A percentile compares a stretch with the other conserved stretches of the same genome.
These are phyloP conservation scores for Osmoderma eremita DNA, from an alignment of 2,888 invertebrate genomes.

Conservation along the genomic window DNA sequence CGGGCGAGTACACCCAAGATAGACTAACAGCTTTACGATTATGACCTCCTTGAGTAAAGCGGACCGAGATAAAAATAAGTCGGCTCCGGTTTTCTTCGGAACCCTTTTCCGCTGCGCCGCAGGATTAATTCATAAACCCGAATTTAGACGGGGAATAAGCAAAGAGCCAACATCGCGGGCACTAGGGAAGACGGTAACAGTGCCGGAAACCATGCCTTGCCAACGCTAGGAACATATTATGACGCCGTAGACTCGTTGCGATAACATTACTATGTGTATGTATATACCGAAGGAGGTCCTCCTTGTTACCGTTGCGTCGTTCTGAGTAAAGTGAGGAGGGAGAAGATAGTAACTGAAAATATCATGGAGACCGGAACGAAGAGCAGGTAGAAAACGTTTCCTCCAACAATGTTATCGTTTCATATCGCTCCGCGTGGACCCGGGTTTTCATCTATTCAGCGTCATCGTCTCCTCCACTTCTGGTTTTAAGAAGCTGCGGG, in stretches of 20 bases:
- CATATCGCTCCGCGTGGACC: conserved; percentile 46
- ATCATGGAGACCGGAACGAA: conserved; percentile 54
- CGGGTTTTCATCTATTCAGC: conserved; percentile 42
- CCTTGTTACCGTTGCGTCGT: conserved; percentile 47
- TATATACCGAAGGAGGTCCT: not conserved
- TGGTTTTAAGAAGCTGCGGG: conserved; percentile 4
- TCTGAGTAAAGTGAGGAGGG: conserved; percentile 57
- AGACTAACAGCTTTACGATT: conserved; percentile 36
- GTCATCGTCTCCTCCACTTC: conserved; percentile 4
- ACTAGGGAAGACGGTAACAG: conserved; percentile 15
- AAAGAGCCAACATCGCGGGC: conserved; percentile 6
- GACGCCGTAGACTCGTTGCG: conserved; percentile 27
- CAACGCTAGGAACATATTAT: conserved; percentile 35
- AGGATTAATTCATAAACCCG: conserved; percentile 35
- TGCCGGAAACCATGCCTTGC: conserved; percentile 7
- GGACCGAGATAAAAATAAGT: conserved; percentile 34
- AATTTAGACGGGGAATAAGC: conserved; percentile 21
- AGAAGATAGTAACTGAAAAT: conserved; percentile 61
- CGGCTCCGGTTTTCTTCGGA: conserved; percentile 30
- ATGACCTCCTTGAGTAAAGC: conserved; percentile 35
- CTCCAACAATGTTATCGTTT: conserved; percentile 48
- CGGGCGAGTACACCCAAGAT: conserved; percentile 19
- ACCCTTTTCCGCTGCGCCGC: conserved; percentile 26
- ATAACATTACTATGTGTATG: conserved; percentile 27
- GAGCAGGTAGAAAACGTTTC: conserved; percentile 53